Evolutionary conservation across 92 coral and sea anemone species (phyloP).

Genomic region (Micromussa lordhowensis): DNA sequence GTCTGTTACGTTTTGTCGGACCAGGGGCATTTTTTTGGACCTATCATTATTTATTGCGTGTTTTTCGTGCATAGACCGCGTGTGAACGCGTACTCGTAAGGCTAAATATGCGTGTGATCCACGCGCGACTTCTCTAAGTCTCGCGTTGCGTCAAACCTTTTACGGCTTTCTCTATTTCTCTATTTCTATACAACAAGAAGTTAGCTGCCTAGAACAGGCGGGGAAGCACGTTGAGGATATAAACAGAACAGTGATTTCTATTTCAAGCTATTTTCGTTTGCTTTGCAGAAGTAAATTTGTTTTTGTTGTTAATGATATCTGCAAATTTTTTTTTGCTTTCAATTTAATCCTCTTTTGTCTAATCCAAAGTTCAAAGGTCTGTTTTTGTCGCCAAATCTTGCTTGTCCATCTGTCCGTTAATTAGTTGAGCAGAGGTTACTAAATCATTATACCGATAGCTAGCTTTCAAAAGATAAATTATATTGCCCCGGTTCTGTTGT

Average conservation of each 20-base stretch:
- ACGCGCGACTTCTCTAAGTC: not conserved
- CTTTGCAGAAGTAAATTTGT: not conserved
- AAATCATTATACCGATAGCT: not conserved
- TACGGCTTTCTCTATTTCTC: no score
- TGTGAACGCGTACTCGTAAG: not conserved
- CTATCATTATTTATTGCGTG: no score
- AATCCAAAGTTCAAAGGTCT: constrained; percentile 9
- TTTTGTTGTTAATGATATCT: not conserved
- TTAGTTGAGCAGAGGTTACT: not conserved
- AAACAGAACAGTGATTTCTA: not conserved
- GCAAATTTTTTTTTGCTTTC: not conserved
- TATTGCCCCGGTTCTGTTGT: not conserved
- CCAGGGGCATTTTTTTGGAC: no score
- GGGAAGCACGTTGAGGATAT: not conserved
- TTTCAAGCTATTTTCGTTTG: not conserved
- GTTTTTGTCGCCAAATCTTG: not conserved
- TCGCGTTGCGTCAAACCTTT: not conserved
- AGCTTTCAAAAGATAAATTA: not conserved
- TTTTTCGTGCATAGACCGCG: not conserved
- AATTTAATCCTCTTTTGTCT: not conserved
- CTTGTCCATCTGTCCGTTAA: not conserved
- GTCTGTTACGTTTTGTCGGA: not conserved
- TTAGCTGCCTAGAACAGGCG: not conserved
- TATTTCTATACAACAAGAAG: not conserved
- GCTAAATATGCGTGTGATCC: not conserved